A percentile compares a stretch with the other conserved stretches of the same genome.
phyloP scores from a whole-genome alignment of 2,797 vertebrate genomes.

The Ammospiza maritima region DNA sequence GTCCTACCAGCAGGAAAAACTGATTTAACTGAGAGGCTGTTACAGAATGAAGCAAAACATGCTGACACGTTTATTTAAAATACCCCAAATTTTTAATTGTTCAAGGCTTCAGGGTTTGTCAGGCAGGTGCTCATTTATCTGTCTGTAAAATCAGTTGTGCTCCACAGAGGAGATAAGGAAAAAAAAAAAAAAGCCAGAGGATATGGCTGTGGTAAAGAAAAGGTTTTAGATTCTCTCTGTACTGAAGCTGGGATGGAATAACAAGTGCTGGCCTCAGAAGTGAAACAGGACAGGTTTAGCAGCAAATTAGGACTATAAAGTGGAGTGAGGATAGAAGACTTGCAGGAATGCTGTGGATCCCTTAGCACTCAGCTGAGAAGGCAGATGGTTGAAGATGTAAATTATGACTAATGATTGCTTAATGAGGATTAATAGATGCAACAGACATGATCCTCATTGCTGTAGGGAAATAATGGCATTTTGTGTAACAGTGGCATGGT shows the following conservation, averaged over 20 bases:
- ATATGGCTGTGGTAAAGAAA: neutral
- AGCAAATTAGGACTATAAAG: neutral
- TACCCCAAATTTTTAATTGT: accelerated
- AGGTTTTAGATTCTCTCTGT: neutral
- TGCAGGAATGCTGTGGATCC: neutral
- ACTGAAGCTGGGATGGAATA: neutral
- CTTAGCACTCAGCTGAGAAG: neutral
- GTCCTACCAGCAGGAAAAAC: neutral
- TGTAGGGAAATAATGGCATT: neutral
- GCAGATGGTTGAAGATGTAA: neutral
- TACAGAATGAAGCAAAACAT: neutral
- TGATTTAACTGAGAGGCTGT: neutral
- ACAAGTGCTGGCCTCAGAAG: neutral
- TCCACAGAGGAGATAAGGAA: neutral
- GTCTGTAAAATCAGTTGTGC: neutral
- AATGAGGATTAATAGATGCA: neutral
- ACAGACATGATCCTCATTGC: neutral
- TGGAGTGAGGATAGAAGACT: neutral
- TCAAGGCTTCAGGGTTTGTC: neutral
- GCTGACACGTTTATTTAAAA: neutral
- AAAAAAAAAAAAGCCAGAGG: neutral
- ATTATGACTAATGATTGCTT: neutral
- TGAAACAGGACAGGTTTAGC: neutral
- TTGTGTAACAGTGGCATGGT: neutral
- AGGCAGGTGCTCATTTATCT: neutral